Base-by-base conservation (phyloP, 2,113 vertebrate genomes). In the Pagrus major region DNA sequence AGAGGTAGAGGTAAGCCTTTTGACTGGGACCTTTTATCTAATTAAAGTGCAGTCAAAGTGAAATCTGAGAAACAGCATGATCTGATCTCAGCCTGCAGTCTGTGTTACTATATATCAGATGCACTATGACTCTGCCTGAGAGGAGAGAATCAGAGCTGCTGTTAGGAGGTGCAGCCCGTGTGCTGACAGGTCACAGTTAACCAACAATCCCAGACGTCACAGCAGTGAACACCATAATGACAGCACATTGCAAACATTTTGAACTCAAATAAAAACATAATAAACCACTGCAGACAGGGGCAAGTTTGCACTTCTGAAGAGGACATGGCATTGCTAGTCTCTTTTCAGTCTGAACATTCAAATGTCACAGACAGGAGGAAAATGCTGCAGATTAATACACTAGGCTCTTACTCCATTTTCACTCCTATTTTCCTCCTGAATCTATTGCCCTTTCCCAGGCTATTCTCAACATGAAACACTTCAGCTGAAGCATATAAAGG, bases 21-120 rank as follows among this genome's bases (percentile, higher is more conserved):
- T 79, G 77, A 80, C 86, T 84, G 77, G 21, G 84, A 58, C 69
- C 75, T 86, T 86, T 90, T 81, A 93, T 90, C 82, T 89, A 90
- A 92, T 91, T 91, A 93, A 88, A 88, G 81, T 61, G 75, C 81
- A 82, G 84, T 78, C 63, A 82, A 82, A 90, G 92, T 84, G 88
- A 89, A 92, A 92, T 80, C 52, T 76, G 83, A 86, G 86, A 77
- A 88, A 86, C 55, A 18, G 31, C 35, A 12, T 61, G 31, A 87
- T 90, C 81, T 88, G 86, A 90, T 89, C 80, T 76, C 61, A 59
- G 83, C 59, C 64, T 78, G 77, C 42, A 59, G n/a, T n/a, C 49
- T 39, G 51, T 31, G 72, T 67, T 72, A 76, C 58, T 86, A 41
- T 73, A 25, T 73, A 85, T 89, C 80, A 80, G 78, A 83, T 85